phyloP scores from a whole-genome alignment of 2,113 vertebrate genomes.

The Otocyon megalotis region DNA sequence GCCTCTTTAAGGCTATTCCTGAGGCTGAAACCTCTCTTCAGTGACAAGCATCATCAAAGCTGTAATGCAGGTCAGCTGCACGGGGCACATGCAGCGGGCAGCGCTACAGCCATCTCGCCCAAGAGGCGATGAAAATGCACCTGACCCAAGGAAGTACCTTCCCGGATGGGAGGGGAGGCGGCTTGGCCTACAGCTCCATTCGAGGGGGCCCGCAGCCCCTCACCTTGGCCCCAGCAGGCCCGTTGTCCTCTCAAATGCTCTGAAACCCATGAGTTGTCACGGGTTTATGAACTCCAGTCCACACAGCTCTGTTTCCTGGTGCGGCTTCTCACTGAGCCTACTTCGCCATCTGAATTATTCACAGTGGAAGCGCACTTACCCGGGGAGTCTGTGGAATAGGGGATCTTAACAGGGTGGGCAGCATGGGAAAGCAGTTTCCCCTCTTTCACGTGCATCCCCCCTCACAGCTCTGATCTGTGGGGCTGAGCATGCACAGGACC shows the following conservation, averaged over 20 bases:
- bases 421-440: not conserved
- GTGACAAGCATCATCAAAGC: not conserved
- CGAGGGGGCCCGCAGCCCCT: rapidly evolving
- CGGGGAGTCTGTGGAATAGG: not conserved
- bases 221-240: not conserved
- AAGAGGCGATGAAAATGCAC: not conserved
- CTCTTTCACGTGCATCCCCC: not conserved
- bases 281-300: constrained; percentile 62
- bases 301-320: constrained; percentile 63
- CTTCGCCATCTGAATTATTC: constrained; percentile 84
- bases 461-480: not conserved
- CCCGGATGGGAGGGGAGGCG: not conserved
- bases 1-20: constrained; percentile 29
- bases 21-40: constrained; percentile 34
- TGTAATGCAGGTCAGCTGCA: not conserved
- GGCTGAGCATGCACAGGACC: not conserved
- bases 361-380: constrained; percentile 77
- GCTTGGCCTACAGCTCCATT: not conserved
- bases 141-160: not conserved
- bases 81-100: rapidly evolving
- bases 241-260: constrained; percentile 57
- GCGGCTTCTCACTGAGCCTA: constrained; percentile 55
- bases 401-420: constrained; percentile 13
- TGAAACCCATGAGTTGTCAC: constrained; percentile 54
- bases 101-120: rapidly evolving